Percentiles rank a stretch among this genome's conserved stretches.
These are phyloP conservation scores for Synanthedon myopaeformis DNA, from an alignment of 2,888 invertebrate genomes.

Conservation along the genomic window DNA sequence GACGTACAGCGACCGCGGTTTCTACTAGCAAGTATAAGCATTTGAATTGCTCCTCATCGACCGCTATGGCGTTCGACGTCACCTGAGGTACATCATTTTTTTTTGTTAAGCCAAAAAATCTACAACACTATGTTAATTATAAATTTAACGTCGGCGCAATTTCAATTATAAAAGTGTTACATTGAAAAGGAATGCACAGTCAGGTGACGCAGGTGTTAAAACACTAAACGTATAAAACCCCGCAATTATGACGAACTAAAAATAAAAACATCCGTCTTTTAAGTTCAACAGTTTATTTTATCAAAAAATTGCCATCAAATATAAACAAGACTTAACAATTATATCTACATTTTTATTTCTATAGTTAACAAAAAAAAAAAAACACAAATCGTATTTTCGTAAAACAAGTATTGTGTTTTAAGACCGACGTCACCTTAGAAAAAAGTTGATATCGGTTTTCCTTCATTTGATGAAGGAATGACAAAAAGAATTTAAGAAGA, in stretches of 20 bases:
- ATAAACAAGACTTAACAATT: conserved; percentile 1
- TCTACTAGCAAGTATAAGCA: conserved; percentile 51
- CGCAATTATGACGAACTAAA: conserved; percentile 4
- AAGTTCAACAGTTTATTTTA: conserved; percentile 34
- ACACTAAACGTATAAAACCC: conserved; percentile 29
- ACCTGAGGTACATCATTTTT: conserved; percentile 32
- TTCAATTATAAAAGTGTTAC: neutral
- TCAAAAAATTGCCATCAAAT: conserved; percentile 20
- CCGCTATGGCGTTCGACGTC: conserved; percentile 27
- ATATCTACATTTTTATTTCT: too few species aligned
- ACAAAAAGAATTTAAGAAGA: too few species aligned
- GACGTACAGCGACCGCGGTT: conserved; percentile 52
- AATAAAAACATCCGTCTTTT: neutral
- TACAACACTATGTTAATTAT: neutral
- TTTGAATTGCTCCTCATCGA: conserved; percentile 45
- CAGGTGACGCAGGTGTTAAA: conserved; percentile 64
- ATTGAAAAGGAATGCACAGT: conserved; percentile 4
- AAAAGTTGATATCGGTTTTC: too few species aligned
- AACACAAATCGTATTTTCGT: conserved; percentile 5
- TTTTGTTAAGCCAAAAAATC: neutral
- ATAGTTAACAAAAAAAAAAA: conserved; percentile 2
- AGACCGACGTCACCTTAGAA: conserved; percentile 47
- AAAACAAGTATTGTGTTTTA: conserved; percentile 35
- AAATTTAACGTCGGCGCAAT: too few species aligned
- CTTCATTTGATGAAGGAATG: too few species aligned